Conservation (phyloP, 1,140 invertebrate species). For the Temnothorax nylanderi region DNA sequence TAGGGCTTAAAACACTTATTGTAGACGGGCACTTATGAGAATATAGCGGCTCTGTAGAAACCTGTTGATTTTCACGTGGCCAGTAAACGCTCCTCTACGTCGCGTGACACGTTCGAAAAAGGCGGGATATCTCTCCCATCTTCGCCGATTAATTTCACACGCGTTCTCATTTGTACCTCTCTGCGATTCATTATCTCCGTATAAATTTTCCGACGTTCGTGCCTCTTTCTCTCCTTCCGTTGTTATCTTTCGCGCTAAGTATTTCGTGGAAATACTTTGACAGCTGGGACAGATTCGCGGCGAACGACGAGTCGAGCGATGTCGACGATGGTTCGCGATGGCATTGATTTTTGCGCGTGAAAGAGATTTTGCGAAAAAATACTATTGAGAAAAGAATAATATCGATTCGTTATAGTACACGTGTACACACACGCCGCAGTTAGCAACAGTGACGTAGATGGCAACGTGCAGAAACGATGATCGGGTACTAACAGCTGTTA, state of each 20-base stretch:
- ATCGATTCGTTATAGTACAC: constrained; percentile 27
- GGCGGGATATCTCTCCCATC: constrained; percentile 4
- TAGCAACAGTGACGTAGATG: constrained; percentile 73
- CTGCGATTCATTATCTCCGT: constrained; percentile 45
- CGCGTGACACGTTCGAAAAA: constrained; percentile 16
- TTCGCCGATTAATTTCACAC: constrained; percentile 54
- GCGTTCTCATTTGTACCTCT: constrained; percentile 57
- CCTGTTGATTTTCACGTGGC: neutral
- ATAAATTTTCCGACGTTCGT: constrained; percentile 61
- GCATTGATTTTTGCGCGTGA: neutral
- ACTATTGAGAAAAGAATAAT: constrained; percentile 19
- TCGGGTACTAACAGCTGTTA: constrained; percentile 72
- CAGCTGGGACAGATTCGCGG: neutral
- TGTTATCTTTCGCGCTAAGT: neutral
- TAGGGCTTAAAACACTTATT: too few species aligned
- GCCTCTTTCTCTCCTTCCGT: neutral
- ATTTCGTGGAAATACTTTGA: neutral
- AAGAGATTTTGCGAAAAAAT: neutral
- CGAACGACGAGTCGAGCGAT: neutral
- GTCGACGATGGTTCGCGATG: neutral
- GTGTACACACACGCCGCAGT: constrained; percentile 59
- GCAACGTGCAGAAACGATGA: constrained; percentile 64
- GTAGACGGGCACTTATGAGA: too few species aligned
- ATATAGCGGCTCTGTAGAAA: neutral
- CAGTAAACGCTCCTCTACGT: neutral